Percentiles rank a stretch among this genome's conserved stretches.
Conservation (phyloP, 2,113 vertebrate species). For the Indri indri region DNA sequence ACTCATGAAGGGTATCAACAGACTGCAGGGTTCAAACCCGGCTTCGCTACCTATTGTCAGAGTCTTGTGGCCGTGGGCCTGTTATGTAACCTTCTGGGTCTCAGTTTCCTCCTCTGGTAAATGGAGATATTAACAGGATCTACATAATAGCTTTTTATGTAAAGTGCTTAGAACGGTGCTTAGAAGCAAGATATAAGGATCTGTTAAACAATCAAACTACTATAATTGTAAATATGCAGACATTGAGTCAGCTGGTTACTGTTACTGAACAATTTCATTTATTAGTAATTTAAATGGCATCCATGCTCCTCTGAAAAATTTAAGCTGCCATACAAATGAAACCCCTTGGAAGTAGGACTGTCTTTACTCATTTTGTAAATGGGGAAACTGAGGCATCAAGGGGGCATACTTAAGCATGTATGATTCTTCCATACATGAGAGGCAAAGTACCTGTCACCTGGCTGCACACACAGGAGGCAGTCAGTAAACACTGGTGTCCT, state of each 20-base stretch:
- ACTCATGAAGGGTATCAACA: background rate
- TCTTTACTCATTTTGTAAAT: background rate
- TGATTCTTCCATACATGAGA: background rate
- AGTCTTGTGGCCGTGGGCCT: background rate
- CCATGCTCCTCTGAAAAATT: background rate
- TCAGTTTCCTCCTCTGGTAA: slow-evolving; percentile 12
- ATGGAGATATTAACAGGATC: background rate
- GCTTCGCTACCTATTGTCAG: background rate
- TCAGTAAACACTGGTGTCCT: background rate
- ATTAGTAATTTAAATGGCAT: background rate
- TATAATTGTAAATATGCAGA: background rate
- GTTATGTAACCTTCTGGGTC: background rate
- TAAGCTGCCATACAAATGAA: background rate
- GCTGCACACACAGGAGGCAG: background rate
- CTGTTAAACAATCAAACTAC: background rate
- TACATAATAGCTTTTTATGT: background rate
- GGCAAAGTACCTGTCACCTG: background rate
- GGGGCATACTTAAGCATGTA: background rate
- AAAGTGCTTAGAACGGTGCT: background rate
- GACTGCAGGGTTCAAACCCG: too few relatives aligned
- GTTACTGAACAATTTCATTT: background rate
- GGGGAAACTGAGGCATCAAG: background rate
- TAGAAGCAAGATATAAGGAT: background rate
- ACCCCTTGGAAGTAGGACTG: background rate
- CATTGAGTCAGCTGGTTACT: background rate